Evolutionary conservation across 53 echinoderm and acorn worm species (phyloP).

Genomic region (Antedon mediterranea): DNA sequence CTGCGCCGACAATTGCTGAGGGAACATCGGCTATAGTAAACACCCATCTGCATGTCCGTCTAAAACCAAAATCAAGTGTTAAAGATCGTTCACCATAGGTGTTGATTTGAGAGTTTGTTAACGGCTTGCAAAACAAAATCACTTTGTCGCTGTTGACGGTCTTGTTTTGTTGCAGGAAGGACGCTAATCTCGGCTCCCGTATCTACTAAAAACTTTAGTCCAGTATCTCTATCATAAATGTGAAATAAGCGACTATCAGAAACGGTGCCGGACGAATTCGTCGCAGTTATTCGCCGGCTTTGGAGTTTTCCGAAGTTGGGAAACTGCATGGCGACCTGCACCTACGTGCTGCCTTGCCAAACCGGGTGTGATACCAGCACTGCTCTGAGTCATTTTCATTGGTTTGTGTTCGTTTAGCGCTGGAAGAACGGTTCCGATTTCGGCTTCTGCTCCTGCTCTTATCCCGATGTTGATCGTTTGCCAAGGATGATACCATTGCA

Average conservation of each 20-base stretch:
- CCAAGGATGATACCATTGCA: neutral
- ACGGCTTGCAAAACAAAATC: slow-evolving; percentile 9
- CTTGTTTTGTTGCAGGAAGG: slow-evolving; percentile 2
- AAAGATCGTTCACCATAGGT: slow-evolving; percentile 30
- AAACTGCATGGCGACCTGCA: slow-evolving; percentile 8
- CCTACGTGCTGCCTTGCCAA: neutral
- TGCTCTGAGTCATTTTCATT: neutral
- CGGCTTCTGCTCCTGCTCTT: neutral
- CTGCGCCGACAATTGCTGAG: neutral
- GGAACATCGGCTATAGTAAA: slow-evolving; percentile 4
- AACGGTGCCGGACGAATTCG: too few relatives aligned
- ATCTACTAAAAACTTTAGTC: neutral
- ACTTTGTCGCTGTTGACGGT: neutral
- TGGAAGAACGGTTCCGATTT: neutral
- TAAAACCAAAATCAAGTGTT: slow-evolving; percentile 26
- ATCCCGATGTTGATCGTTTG: neutral
- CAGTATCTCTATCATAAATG: too few relatives aligned
- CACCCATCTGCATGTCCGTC: slow-evolving; percentile 26
- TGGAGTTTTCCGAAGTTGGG: too few relatives aligned
- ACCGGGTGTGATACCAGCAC: slow-evolving; percentile 29
- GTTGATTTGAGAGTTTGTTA: slow-evolving; percentile 11
- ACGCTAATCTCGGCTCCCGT: slow-evolving; percentile 14
- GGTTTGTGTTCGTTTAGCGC: too few relatives aligned
- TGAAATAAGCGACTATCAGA: too few relatives aligned
- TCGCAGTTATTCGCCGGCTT: too few relatives aligned